These are phyloP conservation scores for Hippocampus barbouri DNA, from an alignment of 2,113 vertebrate genomes.

Conservation along the genomic window DNA sequence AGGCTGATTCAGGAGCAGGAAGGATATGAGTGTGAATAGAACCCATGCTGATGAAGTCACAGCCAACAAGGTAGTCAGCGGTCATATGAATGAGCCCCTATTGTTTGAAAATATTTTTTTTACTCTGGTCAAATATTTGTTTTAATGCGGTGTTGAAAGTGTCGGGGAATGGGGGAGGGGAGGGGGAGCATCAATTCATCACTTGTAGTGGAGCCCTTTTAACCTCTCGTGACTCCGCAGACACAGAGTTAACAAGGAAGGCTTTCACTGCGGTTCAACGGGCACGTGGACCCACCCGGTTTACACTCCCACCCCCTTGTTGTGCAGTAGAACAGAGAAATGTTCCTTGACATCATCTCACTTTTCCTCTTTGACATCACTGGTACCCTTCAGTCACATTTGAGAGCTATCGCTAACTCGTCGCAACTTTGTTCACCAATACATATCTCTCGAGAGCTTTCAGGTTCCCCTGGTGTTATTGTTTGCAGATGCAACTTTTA, in stretches of 20 bases:
- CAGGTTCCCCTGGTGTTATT: too few relatives aligned
- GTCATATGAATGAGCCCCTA: neutral
- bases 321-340: neutral
- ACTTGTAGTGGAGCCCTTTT: neutral
- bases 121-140: too few relatives aligned
- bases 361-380: too few relatives aligned
- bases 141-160: neutral
- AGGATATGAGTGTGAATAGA: neutral
- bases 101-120: neutral
- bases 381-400: too few relatives aligned
- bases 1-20: neutral
- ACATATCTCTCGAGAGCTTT: too few relatives aligned
- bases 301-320: neutral
- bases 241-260: neutral
- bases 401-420: too few relatives aligned
- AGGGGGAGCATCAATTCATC: neutral
- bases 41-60: neutral
- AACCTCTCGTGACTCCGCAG: neutral
- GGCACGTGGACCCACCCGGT: constrained; percentile 30
- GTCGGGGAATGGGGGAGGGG: neutral
- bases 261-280: constrained; percentile 22
- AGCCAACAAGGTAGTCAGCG: neutral
- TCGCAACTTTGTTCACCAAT: too few relatives aligned
- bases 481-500: too few relatives aligned
- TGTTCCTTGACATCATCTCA: too few relatives aligned